These are phyloP conservation scores for Machimus rusticus DNA, from an alignment of 2,888 invertebrate genomes.

Conservation along the genomic window DNA sequence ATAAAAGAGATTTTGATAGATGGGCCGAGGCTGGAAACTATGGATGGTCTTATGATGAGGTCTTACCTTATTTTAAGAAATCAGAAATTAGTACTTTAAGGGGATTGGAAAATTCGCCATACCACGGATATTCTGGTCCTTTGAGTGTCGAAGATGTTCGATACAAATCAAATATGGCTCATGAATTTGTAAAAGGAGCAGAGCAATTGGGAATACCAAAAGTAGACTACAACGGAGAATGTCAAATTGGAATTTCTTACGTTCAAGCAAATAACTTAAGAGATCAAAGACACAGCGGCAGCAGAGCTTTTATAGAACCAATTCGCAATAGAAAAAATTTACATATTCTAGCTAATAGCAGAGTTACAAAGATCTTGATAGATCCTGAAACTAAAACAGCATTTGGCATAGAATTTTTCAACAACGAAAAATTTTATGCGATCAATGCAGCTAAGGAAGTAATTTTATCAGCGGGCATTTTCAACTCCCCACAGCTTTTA, in stretches of 20 bases:
- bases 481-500: slow-evolving; percentile 85
- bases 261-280: slow-evolving; percentile 67
- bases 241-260: slow-evolving; percentile 69
- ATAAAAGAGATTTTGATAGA: slow-evolving; percentile 70
- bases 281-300: slow-evolving; percentile 70
- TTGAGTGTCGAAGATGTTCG: slow-evolving; percentile 68
- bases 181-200: slow-evolving; percentile 68
- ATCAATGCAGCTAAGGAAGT: slow-evolving; percentile 76
- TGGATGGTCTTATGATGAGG: slow-evolving; percentile 76
- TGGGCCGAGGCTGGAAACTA: slow-evolving; percentile 65
- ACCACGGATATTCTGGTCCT: slow-evolving; percentile 68
- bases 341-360: slow-evolving; percentile 69
- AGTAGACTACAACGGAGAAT: slow-evolving; percentile 71
- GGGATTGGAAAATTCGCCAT: slow-evolving; percentile 63
- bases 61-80: slow-evolving; percentile 69
- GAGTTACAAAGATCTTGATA: slow-evolving; percentile 69
- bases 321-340: slow-evolving; percentile 70
- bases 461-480: slow-evolving; percentile 82
- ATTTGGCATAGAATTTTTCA: slow-evolving; percentile 71
- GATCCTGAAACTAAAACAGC: slow-evolving; percentile 68
- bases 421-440: slow-evolving; percentile 62
- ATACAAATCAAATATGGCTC: slow-evolving; percentile 63
- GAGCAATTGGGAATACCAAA: slow-evolving; percentile 69
- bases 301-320: slow-evolving; percentile 69
- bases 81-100: slow-evolving; percentile 64